Base-by-base conservation (phyloP, 2,113 vertebrate species). In the Pipra filicauda region DNA sequence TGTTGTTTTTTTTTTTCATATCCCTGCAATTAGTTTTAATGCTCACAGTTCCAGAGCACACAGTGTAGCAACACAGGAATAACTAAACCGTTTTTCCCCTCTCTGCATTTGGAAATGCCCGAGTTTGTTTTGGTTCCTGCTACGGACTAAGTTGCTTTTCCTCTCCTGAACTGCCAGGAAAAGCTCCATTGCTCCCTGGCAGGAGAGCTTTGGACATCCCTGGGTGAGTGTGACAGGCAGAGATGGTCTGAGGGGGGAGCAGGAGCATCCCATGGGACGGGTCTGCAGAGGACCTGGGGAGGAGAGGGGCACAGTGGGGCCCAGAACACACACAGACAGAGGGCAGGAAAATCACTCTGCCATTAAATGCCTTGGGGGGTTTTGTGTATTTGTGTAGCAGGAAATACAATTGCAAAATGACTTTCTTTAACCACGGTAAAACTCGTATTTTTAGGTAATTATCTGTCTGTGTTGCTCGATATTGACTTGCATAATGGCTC, bases 391-490 rank as follows among this genome's bases (percentile, higher is more conserved):
- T 49, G 10, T 51, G 22, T 52, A 80, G 73, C 77, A 71, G 81
- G 61, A 62, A 75, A 19, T 12, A 10, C 4, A 22, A 0, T 6
- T 43, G 27, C 57, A 79, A 67, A 96, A 48, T 48, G 0, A 2
- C 27, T 57, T 37, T 31, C 21, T 62, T 76, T 54, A 62, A 14
- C 26, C 15, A 2, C 1, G 3, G 55, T 9, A 61, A 73, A 77
- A 5, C 8, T 39, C 9, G 0, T 20, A 1, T 15, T 76, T 59
- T 57, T 31, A 39, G 59, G 69, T 65, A 41, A 9, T 66, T 12
- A 5, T 12, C 49, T 6, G 0, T n/a, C 46, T 26, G 28, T 44
- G 12, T 33, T 37, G 41, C 59, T 46, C 22, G 46, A 0, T 14
- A 1, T 0, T 1, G 3, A n/a, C 37, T 48, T 46, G 6, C 35